A percentile compares a stretch with the other conserved stretches of the same genome.
Evolutionary conservation across 1,140 invertebrate species (phyloP).

Genomic region (Saxidomus purpurata): DNA sequence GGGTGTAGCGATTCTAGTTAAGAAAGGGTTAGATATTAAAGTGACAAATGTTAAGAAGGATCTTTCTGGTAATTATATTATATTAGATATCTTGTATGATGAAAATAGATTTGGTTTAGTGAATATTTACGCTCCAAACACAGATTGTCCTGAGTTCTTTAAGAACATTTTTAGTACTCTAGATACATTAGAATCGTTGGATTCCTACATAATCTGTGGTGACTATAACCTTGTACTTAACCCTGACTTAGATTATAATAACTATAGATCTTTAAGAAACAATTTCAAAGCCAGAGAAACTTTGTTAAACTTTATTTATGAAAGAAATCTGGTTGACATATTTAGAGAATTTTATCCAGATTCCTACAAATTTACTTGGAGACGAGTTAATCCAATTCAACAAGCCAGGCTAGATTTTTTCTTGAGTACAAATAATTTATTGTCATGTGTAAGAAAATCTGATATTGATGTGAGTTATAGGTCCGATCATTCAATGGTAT

Average conservation of each 20-base stretch:
- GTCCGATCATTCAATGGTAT: too few relatives aligned
- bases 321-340: not conserved
- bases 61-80: not conserved
- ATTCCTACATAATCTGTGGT: not conserved
- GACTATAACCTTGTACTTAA: not conserved
- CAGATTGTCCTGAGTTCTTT: not conserved
- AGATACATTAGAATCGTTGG: not conserved
- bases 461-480: too few relatives aligned
- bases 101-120: not conserved
- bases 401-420: not conserved
- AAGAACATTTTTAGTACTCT: not conserved
- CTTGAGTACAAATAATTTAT: not conserved
- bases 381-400: not conserved
- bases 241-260: not conserved
- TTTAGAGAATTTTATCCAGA: not conserved
- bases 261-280: not conserved
- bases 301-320: not conserved
- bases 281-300: not conserved
- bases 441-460: not conserved
- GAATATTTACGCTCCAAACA: not conserved
- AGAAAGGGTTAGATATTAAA: not conserved
- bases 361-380: too few relatives aligned
- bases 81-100: not conserved
- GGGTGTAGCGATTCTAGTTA: not conserved
- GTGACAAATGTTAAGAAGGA: not conserved